A percentile compares a stretch with the other conserved stretches of the same genome.
These are phyloP conservation scores for Helicoverpa assulta DNA, from an alignment of 2,888 invertebrate species.

Conservation along the genomic window DNA sequence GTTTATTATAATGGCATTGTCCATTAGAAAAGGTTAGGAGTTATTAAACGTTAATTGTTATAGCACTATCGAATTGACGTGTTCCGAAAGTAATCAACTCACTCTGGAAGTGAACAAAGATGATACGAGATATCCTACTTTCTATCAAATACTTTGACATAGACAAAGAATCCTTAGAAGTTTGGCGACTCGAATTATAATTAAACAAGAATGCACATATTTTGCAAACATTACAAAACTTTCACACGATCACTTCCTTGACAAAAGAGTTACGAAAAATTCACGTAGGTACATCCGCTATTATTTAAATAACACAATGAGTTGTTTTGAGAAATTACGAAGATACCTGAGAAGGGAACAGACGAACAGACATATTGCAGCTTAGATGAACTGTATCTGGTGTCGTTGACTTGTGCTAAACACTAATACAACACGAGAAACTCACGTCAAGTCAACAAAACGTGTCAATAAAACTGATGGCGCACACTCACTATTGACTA, in stretches of 20 bases:
- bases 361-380: constrained; percentile 49
- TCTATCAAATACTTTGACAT: constrained; percentile 54
- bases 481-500: constrained; percentile 10
- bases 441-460: constrained; percentile 43
- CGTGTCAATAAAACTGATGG: constrained; percentile 39
- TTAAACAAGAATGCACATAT: constrained; percentile 69
- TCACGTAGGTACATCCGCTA: constrained; percentile 81
- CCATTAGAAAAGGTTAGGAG: background rate
- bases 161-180: constrained; percentile 54
- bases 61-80: background rate
- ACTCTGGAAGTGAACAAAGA: too few species aligned
- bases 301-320: constrained; percentile 80
- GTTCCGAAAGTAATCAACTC: background rate
- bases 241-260: constrained; percentile 87
- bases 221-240: constrained; percentile 69
- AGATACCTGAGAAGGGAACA: constrained; percentile 76
- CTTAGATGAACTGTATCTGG: constrained; percentile 55
- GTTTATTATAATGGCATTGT: background rate
- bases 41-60: background rate
- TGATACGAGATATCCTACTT: constrained; percentile 32
- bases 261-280: constrained; percentile 87
- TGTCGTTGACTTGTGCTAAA: constrained; percentile 62
- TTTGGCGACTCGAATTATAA: constrained; percentile 45
- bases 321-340: constrained; percentile 77
- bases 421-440: constrained; percentile 37